phyloP scores from a whole-genome alignment of 2,113 vertebrate genomes.

The Eleginops maclovinus region DNA sequence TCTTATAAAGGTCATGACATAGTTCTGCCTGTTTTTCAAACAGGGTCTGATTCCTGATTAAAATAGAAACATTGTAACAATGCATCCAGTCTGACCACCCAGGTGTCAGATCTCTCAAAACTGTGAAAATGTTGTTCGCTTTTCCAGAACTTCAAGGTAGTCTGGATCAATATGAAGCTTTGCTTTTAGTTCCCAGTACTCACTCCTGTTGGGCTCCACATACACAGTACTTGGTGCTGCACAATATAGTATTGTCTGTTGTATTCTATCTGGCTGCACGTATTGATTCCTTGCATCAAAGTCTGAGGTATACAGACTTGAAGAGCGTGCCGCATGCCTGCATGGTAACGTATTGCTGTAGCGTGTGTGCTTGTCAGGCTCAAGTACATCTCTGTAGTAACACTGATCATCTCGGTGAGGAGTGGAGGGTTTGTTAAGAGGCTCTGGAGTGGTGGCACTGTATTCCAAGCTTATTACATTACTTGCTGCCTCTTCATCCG shows the following conservation, averaged over 20 bases:
- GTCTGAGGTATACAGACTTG: conserved; percentile 90
- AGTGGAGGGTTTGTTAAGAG: conserved; percentile 88
- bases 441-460: conserved; percentile 91
- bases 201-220: conserved; percentile 94
- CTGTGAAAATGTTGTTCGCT: conserved; percentile 98
- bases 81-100: conserved; percentile 15
- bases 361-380: conserved; percentile 89
- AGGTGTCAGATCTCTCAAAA: conserved; percentile 84
- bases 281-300: conserved; percentile 92
- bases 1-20: conserved; percentile 34
- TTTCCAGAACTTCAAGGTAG: conserved; percentile 99
- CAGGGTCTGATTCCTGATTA: conserved; percentile 43
- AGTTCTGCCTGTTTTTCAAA: conserved; percentile 9
- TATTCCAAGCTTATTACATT: conserved; percentile 90
- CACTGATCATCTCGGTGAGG: conserved; percentile 89
- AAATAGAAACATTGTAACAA: conserved; percentile 23
- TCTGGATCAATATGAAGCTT: conserved; percentile 98
- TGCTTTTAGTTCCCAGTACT: conserved; percentile 98
- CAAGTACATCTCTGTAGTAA: conserved; percentile 91
- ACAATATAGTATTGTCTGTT: conserved; percentile 93
- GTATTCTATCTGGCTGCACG: conserved; percentile 90
- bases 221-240: conserved; percentile 92
- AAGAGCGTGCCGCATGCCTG: conserved; percentile 87
- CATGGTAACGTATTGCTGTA: conserved; percentile 90
- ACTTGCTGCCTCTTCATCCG: conserved; percentile 87